Base-by-base conservation (phyloP, 2,797 vertebrate genomes). In the Hapalemur alaotrensis region DNA sequence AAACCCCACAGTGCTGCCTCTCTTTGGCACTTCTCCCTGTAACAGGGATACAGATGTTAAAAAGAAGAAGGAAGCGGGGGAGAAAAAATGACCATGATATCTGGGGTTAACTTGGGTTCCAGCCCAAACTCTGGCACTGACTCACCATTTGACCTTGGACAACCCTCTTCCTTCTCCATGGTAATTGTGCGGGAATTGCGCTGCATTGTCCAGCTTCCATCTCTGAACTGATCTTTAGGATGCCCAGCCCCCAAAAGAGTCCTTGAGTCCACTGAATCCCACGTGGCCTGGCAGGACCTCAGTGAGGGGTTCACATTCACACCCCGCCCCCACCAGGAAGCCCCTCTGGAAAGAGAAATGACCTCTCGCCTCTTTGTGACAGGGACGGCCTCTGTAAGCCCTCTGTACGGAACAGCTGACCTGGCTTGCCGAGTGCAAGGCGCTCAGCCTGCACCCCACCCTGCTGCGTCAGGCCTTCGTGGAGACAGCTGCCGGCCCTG, bases 271-370 rank as follows among this genome's bases (percentile, higher is more conserved):
- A 2, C 59, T 4, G 65, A 43, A 13, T 41, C 41, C 5, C 7
- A 15, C 0, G 1, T 13, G 25, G 18, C 32, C 50, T 59, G 7
- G 14, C 23, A 73, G 65, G 48, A 67, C n/a, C 41, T 15, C 10
- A 0, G 35, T 18, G 13, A 35, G 72, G 46, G 15, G n/a, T 18
- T 65, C 0, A 0, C 15, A 1, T 23, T 38, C 2, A 2, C 8
- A 10, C 57, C 23, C 12, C 38, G n/a, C 38, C 50, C 32, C 52
- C 15, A 8, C 52, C 32, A 48, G 50, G 12, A 76, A 41, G 73
- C 4, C 2, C 14, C 43, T 17, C 18, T 52, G 67, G n/a, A 73
- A 18, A 17, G 20, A 18, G 41, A 78, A 67, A 28, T 7, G 23
- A 48, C 35, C 43, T 46, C 57, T 73, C 6, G 0, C 43, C 30